Base-by-base conservation (phyloP, 2,888 invertebrate genomes). In the Sepioteuthis lessoniana region DNA sequence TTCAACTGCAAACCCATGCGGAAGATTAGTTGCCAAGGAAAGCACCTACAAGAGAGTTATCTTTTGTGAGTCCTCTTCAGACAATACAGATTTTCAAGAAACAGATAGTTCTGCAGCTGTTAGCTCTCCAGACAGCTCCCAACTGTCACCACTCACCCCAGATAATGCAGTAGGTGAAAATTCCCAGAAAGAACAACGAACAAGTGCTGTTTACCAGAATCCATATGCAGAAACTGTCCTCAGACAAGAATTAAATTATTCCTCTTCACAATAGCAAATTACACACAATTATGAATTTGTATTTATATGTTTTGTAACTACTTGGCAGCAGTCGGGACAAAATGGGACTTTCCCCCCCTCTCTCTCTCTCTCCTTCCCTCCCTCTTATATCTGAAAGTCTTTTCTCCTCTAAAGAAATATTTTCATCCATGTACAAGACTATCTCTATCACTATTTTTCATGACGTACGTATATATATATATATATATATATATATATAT, bases 121-220 rank as follows among this genome's bases (percentile, higher is more conserved):
- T 50, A 93, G 93, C 93, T 93, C 93, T 50, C 93, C 93, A 93
- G 93, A 93, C 37, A 93, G 93, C 55, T 55, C 93, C 28, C 91
- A 91, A 31, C 38, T 93, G 50, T 93, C 93, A 0, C 93, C 93
- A 37, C 93, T 93, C 37, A 50, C 93, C 38, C 93, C 93, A 37
- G 93, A 93, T 8, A 60, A 60, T 31, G 31, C 92, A 92, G 28
- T 92, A 5, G 38, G n/a, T 31, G 92, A 46, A n/a, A 47, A 47
- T 42, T 46, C 92, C 31, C 46, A 92, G 38, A 92, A 92, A 47
- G 93, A 93, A 93, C 93, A 93, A 93, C 93, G 93, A 93, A 93
- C 93, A 37, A 93, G 37, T 50, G 92, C 92, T 31, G 93, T 93
- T 50, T 93, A 93, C 50, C 93, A 93, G 60, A 93, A 93, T 35